Conservation (phyloP, 2,888 invertebrate genomes). For the Xestia sexstrigata region DNA sequence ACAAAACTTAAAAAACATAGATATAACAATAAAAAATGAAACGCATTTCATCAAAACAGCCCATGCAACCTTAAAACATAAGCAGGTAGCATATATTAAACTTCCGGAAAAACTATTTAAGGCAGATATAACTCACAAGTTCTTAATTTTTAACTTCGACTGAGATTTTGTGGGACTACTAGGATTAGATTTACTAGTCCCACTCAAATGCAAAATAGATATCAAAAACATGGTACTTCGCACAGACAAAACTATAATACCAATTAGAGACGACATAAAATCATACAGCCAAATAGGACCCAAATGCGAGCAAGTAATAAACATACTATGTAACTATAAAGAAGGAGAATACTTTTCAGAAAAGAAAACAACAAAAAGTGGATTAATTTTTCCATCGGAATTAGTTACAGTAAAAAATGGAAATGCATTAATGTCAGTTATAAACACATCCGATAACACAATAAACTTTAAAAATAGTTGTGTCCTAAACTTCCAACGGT, state of each 20-base stretch:
- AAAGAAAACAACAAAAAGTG: slow-evolving; percentile 43
- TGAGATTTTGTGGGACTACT: slow-evolving; percentile 63
- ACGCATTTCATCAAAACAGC: slow-evolving; percentile 80
- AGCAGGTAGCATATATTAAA: slow-evolving; percentile 51
- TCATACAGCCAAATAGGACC: slow-evolving; percentile 45
- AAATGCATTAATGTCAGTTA: slow-evolving; percentile 47
- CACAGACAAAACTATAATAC: slow-evolving; percentile 51
- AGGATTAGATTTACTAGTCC: slow-evolving; percentile 60
- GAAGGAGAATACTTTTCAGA: slow-evolving; percentile 54
- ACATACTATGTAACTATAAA: slow-evolving; percentile 52
- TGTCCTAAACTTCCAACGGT: slow-evolving; percentile 19
- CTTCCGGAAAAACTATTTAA: slow-evolving; percentile 57
- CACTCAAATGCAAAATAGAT: slow-evolving; percentile 60
- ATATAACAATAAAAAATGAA: slow-evolving; percentile 55
- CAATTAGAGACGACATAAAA: slow-evolving; percentile 59
- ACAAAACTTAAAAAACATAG: slow-evolving; percentile 9
- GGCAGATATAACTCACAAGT: slow-evolving; percentile 60
- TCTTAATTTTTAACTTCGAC: slow-evolving; percentile 67
- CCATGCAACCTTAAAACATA: slow-evolving; percentile 73
- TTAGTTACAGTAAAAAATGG: slow-evolving; percentile 56
- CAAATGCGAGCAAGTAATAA: slow-evolving; percentile 56
- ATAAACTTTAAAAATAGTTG: slow-evolving; percentile 43
- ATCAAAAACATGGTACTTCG: slow-evolving; percentile 61
- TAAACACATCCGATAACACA: slow-evolving; percentile 49
- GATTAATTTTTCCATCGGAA: slow-evolving; percentile 49